These are phyloP conservation scores for Steinernema hermaphroditum DNA, from an alignment of 2,888 invertebrate genomes.

Conservation along the genomic window DNA sequence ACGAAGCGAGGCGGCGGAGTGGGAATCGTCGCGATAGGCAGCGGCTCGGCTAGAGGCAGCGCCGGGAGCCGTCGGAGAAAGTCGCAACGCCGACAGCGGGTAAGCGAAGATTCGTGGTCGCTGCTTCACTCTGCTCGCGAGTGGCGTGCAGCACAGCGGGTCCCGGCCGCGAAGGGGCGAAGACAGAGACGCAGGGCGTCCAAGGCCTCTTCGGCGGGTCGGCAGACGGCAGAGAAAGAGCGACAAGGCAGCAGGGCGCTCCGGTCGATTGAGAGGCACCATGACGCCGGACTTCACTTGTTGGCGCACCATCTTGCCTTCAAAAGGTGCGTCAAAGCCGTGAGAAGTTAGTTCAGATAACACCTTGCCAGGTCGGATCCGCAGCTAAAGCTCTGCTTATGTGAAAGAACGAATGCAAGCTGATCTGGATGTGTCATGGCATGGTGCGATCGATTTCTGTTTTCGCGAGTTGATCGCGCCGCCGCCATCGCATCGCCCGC, in stretches of 20 bases:
- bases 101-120: constrained; percentile 2
- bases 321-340: too few relatives aligned
- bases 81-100: background rate
- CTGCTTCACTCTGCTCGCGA: background rate
- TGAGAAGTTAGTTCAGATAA: too few relatives aligned
- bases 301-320: too few relatives aligned
- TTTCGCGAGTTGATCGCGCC: background rate
- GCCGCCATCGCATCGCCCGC: constrained; percentile 14
- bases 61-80: background rate
- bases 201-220: background rate
- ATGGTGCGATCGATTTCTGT: too few relatives aligned
- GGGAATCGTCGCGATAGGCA: constrained; percentile 20
- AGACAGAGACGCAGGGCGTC: background rate
- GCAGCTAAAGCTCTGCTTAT: too few relatives aligned
- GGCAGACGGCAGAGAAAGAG: constrained; percentile 13
- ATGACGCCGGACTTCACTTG: too few relatives aligned
- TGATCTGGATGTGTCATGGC: too few relatives aligned
- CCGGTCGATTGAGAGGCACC: too few relatives aligned
- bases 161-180: background rate
- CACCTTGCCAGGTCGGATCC: too few relatives aligned
- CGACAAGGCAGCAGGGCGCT: constrained; percentile 6
- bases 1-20: constrained; percentile 13
- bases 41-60: background rate
- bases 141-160: constrained; percentile 9
- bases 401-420: too few relatives aligned